Conservation (phyloP, 2,888 invertebrate species). For the Ectemnius continuus region DNA sequence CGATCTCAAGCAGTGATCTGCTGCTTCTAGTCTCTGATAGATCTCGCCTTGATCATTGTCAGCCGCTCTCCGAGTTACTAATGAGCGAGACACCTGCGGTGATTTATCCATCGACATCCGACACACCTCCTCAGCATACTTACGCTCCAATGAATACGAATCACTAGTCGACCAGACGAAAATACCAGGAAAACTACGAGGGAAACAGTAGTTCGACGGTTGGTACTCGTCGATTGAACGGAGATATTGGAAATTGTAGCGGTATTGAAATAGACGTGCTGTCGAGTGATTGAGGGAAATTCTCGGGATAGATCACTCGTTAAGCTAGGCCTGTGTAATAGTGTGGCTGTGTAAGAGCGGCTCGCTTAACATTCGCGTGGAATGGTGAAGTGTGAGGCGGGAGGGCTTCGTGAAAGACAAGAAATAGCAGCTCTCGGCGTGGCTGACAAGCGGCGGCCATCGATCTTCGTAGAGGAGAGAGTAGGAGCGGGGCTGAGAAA, state of each 20-base stretch:
- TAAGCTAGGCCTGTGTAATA: slow-evolving; percentile 15
- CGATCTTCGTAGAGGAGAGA: slow-evolving; percentile 40
- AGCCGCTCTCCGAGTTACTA: slow-evolving; percentile 28
- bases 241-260: no score
- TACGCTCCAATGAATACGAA: no score
- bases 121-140: no score
- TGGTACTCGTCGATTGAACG: no score
- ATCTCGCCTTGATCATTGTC: neutral
- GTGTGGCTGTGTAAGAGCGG: neutral
- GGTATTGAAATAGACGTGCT: no score
- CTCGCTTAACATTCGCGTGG: slow-evolving; percentile 24
- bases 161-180: no score
- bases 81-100: slow-evolving; percentile 54
- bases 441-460: slow-evolving; percentile 32
- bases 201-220: neutral
- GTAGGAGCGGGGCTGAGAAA: slow-evolving; percentile 24
- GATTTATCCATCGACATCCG: slow-evolving; percentile 12
- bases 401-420: slow-evolving; percentile 6
- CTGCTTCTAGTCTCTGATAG: slow-evolving; percentile 12
- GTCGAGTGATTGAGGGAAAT: neutral
- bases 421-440: slow-evolving; percentile 23
- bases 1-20: slow-evolving; percentile 27
- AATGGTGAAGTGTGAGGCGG: neutral
- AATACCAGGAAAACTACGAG: neutral
- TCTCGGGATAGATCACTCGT: slow-evolving; percentile 46